Percentiles rank a stretch among this genome's conserved stretches.
Conservation (phyloP, 2,797 vertebrate species). For the Pipistrellus kuhlii region DNA sequence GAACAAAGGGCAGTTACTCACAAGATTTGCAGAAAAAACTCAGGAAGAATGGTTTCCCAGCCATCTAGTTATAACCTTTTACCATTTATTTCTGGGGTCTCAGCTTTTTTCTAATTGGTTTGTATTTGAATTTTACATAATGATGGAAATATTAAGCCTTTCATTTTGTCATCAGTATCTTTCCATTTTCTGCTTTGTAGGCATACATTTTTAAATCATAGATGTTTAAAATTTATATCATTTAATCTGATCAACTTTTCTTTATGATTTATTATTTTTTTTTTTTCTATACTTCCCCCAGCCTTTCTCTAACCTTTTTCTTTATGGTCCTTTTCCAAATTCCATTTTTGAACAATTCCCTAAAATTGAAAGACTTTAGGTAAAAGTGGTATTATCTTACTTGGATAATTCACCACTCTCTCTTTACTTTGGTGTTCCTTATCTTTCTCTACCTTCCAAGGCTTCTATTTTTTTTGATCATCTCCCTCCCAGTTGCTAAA, state of each 20-base stretch:
- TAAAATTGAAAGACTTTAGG: not conserved
- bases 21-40: not conserved
- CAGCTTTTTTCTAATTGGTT: constrained; percentile 23
- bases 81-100: not conserved
- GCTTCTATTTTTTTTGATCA: not conserved
- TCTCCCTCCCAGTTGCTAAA: not conserved
- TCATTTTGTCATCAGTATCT: not conserved
- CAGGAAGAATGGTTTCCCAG: not conserved
- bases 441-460: not conserved
- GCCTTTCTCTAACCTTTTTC: constrained; percentile 16
- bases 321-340: not conserved
- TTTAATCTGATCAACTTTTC: constrained; percentile 49
- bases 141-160: constrained; percentile 14
- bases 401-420: constrained; percentile 20
- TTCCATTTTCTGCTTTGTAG: constrained; percentile 52
- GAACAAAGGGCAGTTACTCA: not conserved
- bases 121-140: constrained; percentile 5
- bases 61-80: not conserved
- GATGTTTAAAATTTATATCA: not conserved
- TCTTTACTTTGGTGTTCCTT: constrained; percentile 17
- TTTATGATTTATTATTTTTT: constrained; percentile 19
- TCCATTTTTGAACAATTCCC: not conserved
- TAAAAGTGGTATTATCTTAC: not conserved
- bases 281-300: not conserved
- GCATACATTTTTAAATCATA: not conserved